Base-by-base conservation (phyloP, 1,140 invertebrate genomes). In the Bicyclus anynana region DNA sequence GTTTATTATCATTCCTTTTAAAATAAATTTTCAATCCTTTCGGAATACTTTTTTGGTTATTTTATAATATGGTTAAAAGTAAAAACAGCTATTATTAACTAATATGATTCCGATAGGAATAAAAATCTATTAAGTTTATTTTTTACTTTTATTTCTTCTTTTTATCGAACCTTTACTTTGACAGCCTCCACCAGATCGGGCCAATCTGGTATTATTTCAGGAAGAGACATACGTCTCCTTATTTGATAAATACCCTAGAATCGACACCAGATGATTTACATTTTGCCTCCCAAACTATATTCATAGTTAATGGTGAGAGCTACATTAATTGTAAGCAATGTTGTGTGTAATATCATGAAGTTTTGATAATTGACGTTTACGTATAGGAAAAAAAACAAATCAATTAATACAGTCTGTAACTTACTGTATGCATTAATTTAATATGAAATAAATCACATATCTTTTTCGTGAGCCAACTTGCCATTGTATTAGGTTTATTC, bases 181-280 rank as follows among this genome's bases (percentile, higher is more conserved):
- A 89, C 89, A 85, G 89, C 78, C 77, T 90, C 89, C 79, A 90
- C 84, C 85, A 92, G 90, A 69, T 68, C 89, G 70, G 91, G 92
- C 91, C 91, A 92, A 90, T 92, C 91, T 67, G 86, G 87, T 83
- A 92, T 91, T 81, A 92, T 76, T 87, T 93, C 91, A 65, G 88
- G 83, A 57, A 92, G 87, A 81, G 91, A 91, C 87, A 91, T 89
- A 63, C 90, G 91, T 89, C 92, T 91, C 84, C 90, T 89, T 84
- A 91, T 92, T 77, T 91, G 85, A 91, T 91, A 92, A 80, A 92
- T 87, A 73, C 91, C 91, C 92, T 93, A 91, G 72, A 89, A 89
- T 78, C 63, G 57, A 81, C 61, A 84, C 73, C 55, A 80, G 56
- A 71, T 56, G 67, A 77, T 72, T 71, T 65, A 69, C 37, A 65